These are phyloP conservation scores for Hypomecis atomaria DNA, from an alignment of 2,888 invertebrate genomes.

Conservation along the genomic window DNA sequence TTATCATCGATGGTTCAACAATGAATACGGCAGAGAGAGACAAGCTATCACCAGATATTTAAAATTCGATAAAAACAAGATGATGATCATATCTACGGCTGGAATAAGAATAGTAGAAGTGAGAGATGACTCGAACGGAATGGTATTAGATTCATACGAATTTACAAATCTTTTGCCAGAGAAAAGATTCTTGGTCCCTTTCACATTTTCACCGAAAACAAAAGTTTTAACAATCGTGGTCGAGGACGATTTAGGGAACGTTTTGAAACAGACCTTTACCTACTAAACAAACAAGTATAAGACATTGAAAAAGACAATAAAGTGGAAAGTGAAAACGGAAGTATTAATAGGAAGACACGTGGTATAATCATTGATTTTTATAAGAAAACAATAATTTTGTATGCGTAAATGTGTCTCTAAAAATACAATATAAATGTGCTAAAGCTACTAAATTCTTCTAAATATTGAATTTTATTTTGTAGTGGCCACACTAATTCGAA, in stretches of 20 bases:
- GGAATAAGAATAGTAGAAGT: slow-evolving; percentile 88
- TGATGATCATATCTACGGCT: slow-evolving; percentile 85
- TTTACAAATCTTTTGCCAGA: slow-evolving; percentile 85
- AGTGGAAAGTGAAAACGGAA: slow-evolving; percentile 43
- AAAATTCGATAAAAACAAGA: slow-evolving; percentile 83
- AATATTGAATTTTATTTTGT: slow-evolving; percentile 38
- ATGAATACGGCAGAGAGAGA: slow-evolving; percentile 82
- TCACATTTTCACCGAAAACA: slow-evolving; percentile 77
- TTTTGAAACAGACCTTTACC: slow-evolving; percentile 86
- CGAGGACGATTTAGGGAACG: slow-evolving; percentile 88
- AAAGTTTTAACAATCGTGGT: slow-evolving; percentile 85
- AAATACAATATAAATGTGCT: slow-evolving; percentile 20
- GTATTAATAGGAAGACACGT: slow-evolving; percentile 41
- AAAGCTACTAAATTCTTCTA: slow-evolving; percentile 24
- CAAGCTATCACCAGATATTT: slow-evolving; percentile 81
- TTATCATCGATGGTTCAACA: slow-evolving; percentile 86
- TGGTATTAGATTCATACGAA: slow-evolving; percentile 86
- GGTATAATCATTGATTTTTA: slow-evolving; percentile 24
- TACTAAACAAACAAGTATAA: slow-evolving; percentile 58
- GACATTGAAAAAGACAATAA: slow-evolving; percentile 71
- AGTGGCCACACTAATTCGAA: slow-evolving; percentile 49
- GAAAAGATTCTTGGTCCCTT: slow-evolving; percentile 84
- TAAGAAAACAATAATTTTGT: slow-evolving; percentile 26
- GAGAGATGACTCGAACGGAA: slow-evolving; percentile 84
- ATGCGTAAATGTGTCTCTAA: slow-evolving; percentile 31